These are phyloP conservation scores for Blastobasis lacticolella DNA, from an alignment of 2,888 invertebrate species.

Conservation along the genomic window DNA sequence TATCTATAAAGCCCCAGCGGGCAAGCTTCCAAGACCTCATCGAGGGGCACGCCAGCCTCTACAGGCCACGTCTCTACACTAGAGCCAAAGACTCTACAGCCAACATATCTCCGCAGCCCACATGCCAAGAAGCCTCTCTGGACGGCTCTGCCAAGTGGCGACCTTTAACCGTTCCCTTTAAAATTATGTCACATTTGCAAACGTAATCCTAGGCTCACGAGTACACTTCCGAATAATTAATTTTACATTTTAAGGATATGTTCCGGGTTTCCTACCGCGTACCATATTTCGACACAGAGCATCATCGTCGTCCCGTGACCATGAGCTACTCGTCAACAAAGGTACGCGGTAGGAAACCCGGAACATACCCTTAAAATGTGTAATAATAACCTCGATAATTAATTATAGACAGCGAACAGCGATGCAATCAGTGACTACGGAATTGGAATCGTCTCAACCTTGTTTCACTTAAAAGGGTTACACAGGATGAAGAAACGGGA, in stretches of 20 bases:
- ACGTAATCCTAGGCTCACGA: constrained; percentile 3
- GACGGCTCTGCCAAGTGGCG: constrained; percentile 41
- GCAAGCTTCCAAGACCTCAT: constrained; percentile 59
- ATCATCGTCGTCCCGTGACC: no score
- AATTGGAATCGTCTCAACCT: no score
- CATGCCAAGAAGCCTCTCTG: constrained; percentile 40
- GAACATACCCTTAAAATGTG: no score
- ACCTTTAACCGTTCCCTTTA: constrained; percentile 15
- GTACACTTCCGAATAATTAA: not conserved
- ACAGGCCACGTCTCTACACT: not conserved
- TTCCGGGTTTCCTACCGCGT: no score
- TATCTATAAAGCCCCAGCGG: constrained; percentile 50
- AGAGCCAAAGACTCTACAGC: not conserved
- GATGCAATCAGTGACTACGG: no score
- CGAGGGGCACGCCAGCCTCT: constrained; percentile 36
- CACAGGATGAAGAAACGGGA: no score
- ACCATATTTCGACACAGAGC: no score
- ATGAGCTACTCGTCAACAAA: no score
- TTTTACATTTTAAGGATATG: no score
- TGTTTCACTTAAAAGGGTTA: no score
- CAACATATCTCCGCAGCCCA: constrained; percentile 24
- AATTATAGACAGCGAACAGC: not conserved
- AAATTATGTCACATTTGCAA: constrained; percentile 22
- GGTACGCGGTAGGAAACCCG: no score
- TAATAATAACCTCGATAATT: no score